phyloP scores from a whole-genome alignment of 1,140 invertebrate species.

The Dryas iulia region DNA sequence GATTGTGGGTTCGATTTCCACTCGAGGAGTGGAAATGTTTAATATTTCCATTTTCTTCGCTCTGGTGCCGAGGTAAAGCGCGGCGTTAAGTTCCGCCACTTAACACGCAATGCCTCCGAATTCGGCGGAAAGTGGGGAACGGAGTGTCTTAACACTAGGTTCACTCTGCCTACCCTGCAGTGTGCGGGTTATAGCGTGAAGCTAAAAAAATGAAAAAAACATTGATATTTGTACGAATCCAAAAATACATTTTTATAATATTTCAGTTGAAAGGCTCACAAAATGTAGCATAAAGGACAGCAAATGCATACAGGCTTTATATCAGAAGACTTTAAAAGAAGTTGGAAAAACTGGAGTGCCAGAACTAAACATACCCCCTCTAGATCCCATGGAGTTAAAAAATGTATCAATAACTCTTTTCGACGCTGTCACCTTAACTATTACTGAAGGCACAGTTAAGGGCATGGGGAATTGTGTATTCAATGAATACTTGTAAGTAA shows the following conservation, averaged over 20 bases:
- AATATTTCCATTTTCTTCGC: too few relatives aligned
- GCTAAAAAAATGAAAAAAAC: too few relatives aligned
- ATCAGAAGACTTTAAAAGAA: constrained; percentile 27
- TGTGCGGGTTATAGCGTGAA: too few relatives aligned
- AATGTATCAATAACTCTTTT: constrained; percentile 33
- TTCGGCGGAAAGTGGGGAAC: too few relatives aligned
- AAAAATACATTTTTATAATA: not conserved
- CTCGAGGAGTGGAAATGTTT: too few relatives aligned
- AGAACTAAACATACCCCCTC: constrained; percentile 36
- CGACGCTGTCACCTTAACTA: constrained; percentile 24
- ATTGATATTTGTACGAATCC: not conserved
- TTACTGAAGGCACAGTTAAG: constrained; percentile 37
- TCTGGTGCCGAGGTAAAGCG: too few relatives aligned
- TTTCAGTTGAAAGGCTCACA: constrained; percentile 43
- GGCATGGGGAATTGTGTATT: constrained; percentile 30
- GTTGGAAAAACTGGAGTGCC: constrained; percentile 34
- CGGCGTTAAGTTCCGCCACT: too few relatives aligned
- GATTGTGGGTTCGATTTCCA: too few relatives aligned
- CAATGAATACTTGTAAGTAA: not conserved
- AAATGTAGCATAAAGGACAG: constrained; percentile 44
- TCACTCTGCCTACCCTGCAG: too few relatives aligned
- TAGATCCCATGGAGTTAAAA: constrained; percentile 41
- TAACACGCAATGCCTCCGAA: too few relatives aligned
- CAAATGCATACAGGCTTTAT: constrained; percentile 31
- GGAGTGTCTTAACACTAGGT: too few relatives aligned